These are phyloP conservation scores for Omphaloscelis lunosa DNA, from an alignment of 2,888 invertebrate genomes.

Conservation along the genomic window DNA sequence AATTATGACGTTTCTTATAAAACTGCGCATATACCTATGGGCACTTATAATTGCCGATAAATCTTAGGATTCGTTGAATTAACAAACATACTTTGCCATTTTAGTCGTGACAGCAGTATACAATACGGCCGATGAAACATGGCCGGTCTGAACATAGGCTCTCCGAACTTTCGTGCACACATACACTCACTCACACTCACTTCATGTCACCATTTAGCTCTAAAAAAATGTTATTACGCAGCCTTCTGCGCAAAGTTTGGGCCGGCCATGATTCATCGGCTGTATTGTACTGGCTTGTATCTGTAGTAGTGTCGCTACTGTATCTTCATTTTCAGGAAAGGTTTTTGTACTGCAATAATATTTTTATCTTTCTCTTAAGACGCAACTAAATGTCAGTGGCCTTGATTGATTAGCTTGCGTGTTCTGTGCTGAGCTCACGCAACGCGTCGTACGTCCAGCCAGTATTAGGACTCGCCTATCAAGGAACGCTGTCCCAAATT, in stretches of 20 bases:
- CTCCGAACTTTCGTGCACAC: background rate
- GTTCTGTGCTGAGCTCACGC: too few species aligned
- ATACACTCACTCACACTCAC: background rate
- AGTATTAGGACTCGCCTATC: too few species aligned
- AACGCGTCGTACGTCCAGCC: too few species aligned
- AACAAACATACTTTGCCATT: constrained; percentile 7
- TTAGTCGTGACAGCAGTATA: constrained; percentile 17
- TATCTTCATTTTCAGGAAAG: constrained; percentile 3
- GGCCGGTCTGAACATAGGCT: background rate
- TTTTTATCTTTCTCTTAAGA: constrained; percentile 25
- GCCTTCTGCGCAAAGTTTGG: background rate
- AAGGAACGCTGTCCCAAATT: too few species aligned
- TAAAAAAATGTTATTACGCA: background rate
- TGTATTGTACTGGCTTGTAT: constrained; percentile 3
- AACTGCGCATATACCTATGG: constrained; percentile 8
- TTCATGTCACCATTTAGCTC: too few species aligned
- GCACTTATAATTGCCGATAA: constrained; percentile 6
- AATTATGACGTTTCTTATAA: constrained; percentile 5
- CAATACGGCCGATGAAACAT: background rate
- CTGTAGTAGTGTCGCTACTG: background rate
- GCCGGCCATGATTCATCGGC: background rate
- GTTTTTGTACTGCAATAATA: constrained; percentile 7
- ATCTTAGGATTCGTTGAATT: constrained; percentile 23
- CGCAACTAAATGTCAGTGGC: too few species aligned
- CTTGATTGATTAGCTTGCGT: too few species aligned